Evolutionary conservation across 2,113 vertebrate species (phyloP), one percentile per base, ranked within the genome.

Genomic region (Periophthalmus modestus): DNA sequence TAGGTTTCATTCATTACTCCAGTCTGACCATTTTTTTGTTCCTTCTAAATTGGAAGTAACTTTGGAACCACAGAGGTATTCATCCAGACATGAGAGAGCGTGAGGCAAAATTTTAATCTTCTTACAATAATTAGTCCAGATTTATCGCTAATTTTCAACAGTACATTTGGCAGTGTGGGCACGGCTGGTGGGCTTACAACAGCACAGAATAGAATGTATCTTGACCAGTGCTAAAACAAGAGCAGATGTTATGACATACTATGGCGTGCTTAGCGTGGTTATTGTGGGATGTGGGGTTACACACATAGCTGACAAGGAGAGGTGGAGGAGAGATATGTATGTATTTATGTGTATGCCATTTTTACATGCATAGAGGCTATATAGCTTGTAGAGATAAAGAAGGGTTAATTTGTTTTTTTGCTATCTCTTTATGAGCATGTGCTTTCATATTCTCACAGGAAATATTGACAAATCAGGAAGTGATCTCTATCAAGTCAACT

Each of bases 231-330:
- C 74, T 43, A 34, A 55, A 73, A 55, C 7, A 18, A 15, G 18
- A 58, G 59, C 24, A 72, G 63, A 66, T 16, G 28, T 55, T 72
- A 79, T 24, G 57, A 50, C 66, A 43, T 43, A 43, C 39, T 58
- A 79, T 62, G 57, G 66, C 59, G 75, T 72, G 48, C 0, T 58
- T 9, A 19, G 39, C 58, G 59, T 71, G 39, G 39, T 71, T 74
- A 81, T 81, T 67, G 78, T 47, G 59, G 74, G 66, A 65, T 68
- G 39, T 43, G 39, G 39, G 39, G 7, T 43, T 43, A 43, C 39
- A 9, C 11, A 9, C 39, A 43, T 43, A 43, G 39, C 39, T 43
- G 47, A 48, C 12, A 48, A 9, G 39, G 36, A 9, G 5, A 9
- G 36, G 36, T 39, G 36, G 36, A 39, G 36, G 36, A 9, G 36